Evolutionary conservation across 2,113 vertebrate genomes (phyloP).

Genomic region (Orycteropus afer): DNA sequence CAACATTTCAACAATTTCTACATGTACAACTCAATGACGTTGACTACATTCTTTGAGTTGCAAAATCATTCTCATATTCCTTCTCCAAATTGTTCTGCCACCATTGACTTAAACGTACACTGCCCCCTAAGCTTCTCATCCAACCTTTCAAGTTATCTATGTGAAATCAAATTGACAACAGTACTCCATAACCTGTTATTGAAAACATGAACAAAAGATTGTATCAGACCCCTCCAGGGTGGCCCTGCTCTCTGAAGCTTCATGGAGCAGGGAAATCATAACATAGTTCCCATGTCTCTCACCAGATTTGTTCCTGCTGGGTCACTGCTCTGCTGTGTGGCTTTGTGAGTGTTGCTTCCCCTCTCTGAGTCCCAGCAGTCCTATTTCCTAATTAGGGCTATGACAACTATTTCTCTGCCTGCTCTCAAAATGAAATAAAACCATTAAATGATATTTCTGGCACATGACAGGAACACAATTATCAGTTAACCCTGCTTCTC

Average conservation of each 20-base stretch:
- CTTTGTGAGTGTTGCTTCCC: not conserved
- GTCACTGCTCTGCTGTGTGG: not conserved
- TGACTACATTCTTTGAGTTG: no score
- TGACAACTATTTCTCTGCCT: not conserved
- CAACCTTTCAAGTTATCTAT: no score
- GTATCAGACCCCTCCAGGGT: not conserved
- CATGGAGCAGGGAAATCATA: not conserved
- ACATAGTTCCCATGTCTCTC: not conserved
- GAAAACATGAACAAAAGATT: not conserved
- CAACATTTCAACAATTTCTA: not conserved
- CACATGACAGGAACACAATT: accelerated
- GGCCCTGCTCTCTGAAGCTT: not conserved
- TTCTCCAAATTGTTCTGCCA: not conserved
- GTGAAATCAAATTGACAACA: not conserved
- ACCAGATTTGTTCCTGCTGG: no score
- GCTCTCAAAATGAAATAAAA: not conserved
- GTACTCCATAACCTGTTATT: not conserved
- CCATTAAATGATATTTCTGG: not conserved
- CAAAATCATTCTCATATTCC: not conserved
- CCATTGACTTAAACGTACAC: not conserved
- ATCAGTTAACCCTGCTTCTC: not conserved
- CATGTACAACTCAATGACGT: not conserved
- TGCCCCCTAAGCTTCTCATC: not conserved
- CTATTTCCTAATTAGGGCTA: not conserved
- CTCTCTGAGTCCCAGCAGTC: not conserved